Evolutionary conservation across 2,797 vertebrate genomes (phyloP).

Genomic region (Denticeps clupeoides): DNA sequence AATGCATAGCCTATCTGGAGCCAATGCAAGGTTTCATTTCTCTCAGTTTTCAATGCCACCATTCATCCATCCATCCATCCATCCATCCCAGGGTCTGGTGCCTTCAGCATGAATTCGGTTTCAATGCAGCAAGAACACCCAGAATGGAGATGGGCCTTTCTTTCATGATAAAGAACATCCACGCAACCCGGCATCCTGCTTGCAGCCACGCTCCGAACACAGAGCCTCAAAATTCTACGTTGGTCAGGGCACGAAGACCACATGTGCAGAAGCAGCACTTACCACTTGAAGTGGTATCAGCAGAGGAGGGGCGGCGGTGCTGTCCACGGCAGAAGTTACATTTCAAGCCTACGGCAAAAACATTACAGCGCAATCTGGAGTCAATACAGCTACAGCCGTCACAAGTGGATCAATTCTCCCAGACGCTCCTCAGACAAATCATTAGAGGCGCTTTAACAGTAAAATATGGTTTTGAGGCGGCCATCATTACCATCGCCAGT

Average conservation of each 20-base stretch:
- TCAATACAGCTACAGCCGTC: slow-evolving; percentile 4
- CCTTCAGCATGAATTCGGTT: too few relatives aligned
- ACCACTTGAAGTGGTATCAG: too few relatives aligned
- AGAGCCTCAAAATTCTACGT: neutral
- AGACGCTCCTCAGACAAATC: neutral
- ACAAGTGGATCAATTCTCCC: slow-evolving; percentile 2
- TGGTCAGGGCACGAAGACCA: too few relatives aligned
- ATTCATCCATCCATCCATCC: too few relatives aligned
- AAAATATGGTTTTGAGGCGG: neutral
- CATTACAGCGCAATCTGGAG: neutral
- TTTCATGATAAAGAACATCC: slow-evolving; percentile 6
- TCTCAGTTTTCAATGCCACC: too few relatives aligned
- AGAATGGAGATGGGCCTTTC: slow-evolving; percentile 7
- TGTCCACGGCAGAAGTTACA: neutral
- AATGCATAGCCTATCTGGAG: too few relatives aligned
- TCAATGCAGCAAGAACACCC: too few relatives aligned
- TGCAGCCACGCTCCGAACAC: neutral
- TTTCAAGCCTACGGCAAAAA: neutral
- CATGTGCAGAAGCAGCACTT: too few relatives aligned
- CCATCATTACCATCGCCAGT: neutral
- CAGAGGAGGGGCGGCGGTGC: too few relatives aligned
- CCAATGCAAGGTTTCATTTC: too few relatives aligned
- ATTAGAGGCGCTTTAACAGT: neutral
- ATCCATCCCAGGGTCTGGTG: too few relatives aligned
- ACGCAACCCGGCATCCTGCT: neutral